phyloP scores from a whole-genome alignment of 1,140 invertebrate genomes.

The Drosophila watanabei region DNA sequence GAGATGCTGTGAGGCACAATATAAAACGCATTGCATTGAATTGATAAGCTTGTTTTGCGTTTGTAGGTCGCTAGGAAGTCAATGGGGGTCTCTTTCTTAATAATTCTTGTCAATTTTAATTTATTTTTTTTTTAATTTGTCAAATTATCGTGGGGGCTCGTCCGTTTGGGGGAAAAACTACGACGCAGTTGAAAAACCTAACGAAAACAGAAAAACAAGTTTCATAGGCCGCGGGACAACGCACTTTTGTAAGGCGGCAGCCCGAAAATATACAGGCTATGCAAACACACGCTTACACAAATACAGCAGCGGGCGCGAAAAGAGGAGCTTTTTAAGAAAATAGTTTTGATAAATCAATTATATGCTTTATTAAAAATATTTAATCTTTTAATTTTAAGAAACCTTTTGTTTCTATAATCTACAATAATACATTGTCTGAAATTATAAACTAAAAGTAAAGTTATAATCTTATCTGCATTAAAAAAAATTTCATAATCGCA shows the following conservation, averaged over 20 bases:
- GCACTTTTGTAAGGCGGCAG: slow-evolving; percentile 31
- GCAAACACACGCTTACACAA: slow-evolving; percentile 2
- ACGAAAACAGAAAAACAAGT: slow-evolving; percentile 45
- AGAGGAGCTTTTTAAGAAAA: background rate
- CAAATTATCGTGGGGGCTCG: slow-evolving; percentile 44
- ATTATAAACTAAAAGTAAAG: background rate
- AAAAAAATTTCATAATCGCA: background rate
- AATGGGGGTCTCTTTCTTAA: slow-evolving; percentile 38
- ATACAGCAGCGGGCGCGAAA: background rate
- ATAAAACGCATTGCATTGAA: slow-evolving; percentile 46
- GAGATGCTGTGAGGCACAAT: slow-evolving; percentile 39
- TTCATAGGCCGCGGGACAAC: slow-evolving; percentile 31
- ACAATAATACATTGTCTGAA: background rate
- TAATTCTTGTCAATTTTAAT: no score
- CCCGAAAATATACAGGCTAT: slow-evolving; percentile 32
- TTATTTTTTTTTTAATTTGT: no score
- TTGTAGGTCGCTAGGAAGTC: slow-evolving; percentile 52
- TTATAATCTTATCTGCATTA: slow-evolving; percentile 7
- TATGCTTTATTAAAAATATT: background rate
- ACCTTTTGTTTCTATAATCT: no score
- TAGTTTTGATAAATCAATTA: no score
- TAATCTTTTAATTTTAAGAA: background rate
- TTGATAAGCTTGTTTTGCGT: slow-evolving; percentile 49
- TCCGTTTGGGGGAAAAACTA: slow-evolving; percentile 35
- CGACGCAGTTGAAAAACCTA: slow-evolving; percentile 38